Base-by-base conservation (phyloP, 2,888 invertebrate species). In the Criorhina ranunculi region DNA sequence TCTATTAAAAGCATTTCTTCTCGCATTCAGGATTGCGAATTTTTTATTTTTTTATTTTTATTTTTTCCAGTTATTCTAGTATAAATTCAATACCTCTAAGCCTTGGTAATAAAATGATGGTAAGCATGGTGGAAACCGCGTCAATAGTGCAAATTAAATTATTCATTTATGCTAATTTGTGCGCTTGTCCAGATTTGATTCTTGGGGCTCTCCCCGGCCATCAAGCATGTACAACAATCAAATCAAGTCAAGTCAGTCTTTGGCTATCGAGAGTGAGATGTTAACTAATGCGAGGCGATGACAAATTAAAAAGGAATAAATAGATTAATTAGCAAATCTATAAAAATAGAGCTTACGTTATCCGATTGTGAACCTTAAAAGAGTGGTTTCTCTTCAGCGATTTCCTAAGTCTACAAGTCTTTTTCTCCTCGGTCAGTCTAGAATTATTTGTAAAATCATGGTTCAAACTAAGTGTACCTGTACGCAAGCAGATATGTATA, bases 261-360 rank as follows among this genome's bases (percentile, higher is more conserved):
- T 24, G 24, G 24, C 44, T 33, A 37, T 53, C 53, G 55, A 40
- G 53, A 53, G 12, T 40, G 37, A 31, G 59, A 72, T 51, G 62
- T 19, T 64, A 64, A 64, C 64, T 64, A 64, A 75, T 75, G 46
- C 40, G 35, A 24, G 24, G 31, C 46, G 75, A 57, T 72, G 72
- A 62, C 72, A 72, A 60, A 42, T 53, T 62, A 53, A 67, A 49
- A 8, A 57, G 17, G 29, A 75, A 46, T 46, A 66, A 75, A 75
- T 55, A 66, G 46, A 53, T 62, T 55, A 46, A 55, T 64, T 64
- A 75, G 75, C 57, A 57, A 37, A n/a, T 59, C 46, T 75, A 66
- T 66, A 75, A 75, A 75, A 75, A 75, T 75, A 75, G 57, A 75
- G n/a, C 55, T 75, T 53, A 75, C 73, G 73, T 44, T 75, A 44